phyloP scores from a whole-genome alignment of 2,888 invertebrate species.

The Chaitophorus viminalis region DNA sequence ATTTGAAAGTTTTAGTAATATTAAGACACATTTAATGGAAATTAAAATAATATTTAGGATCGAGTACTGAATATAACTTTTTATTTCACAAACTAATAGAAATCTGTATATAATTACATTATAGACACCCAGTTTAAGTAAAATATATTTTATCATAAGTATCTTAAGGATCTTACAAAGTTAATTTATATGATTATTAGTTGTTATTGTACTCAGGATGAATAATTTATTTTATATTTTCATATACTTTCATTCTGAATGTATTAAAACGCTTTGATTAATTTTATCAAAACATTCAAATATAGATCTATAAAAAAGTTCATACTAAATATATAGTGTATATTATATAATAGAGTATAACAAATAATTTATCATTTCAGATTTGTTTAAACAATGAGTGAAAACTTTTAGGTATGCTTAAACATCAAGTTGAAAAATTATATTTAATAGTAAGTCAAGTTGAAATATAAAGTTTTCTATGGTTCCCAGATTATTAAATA shows the following conservation, averaged over 20 bases:
- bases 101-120: too few relatives aligned
- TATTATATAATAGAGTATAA: neutral
- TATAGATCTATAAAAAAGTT: neutral
- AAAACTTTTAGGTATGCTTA: neutral
- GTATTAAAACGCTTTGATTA: neutral
- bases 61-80: too few relatives aligned
- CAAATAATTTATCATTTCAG: neutral
- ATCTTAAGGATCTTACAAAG: too few relatives aligned
- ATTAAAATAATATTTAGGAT: too few relatives aligned
- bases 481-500: neutral
- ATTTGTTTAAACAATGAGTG: neutral
- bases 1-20: too few relatives aligned
- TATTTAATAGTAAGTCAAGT: neutral
- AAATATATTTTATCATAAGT: too few relatives aligned
- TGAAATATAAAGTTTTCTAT: conserved; percentile 23
- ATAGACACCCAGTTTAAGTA: too few relatives aligned
- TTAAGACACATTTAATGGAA: too few relatives aligned
- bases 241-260: neutral
- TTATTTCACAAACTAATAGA: too few relatives aligned
- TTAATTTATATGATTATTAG: too few relatives aligned
- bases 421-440: neutral
- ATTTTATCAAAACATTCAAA: neutral
- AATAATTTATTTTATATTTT: neutral
- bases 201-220: neutral
- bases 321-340: neutral